Evolutionary conservation across 2,113 vertebrate species (phyloP).

Genomic region (Xiphophorus couchianus): DNA sequence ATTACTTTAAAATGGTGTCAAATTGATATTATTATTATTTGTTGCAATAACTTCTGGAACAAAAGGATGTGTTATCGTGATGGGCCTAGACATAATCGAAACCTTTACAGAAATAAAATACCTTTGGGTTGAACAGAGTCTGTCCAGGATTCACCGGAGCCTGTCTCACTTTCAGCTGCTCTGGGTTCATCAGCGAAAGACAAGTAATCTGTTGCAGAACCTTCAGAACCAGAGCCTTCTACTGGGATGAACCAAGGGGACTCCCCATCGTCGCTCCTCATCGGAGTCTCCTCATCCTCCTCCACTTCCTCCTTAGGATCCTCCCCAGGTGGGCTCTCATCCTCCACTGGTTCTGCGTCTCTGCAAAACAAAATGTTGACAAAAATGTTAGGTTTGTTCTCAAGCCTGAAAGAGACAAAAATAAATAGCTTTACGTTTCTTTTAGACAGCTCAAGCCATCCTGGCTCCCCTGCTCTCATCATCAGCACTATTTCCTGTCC

Average conservation of each 20-base stretch:
- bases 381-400: not conserved
- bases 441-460: constrained; percentile 5
- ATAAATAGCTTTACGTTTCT: constrained; percentile 2
- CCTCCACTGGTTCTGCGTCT: constrained; percentile 51
- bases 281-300: not conserved
- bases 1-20: no score
- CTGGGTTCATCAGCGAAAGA: not conserved
- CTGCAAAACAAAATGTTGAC: constrained; percentile 46
- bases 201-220: constrained; percentile 37
- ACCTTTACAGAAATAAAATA: constrained; percentile 1
- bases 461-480: not conserved
- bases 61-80: no score
- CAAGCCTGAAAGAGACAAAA: not conserved
- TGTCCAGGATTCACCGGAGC: constrained; percentile 48
- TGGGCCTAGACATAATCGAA: not conserved
- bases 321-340: constrained; percentile 19
- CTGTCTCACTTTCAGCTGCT: constrained; percentile 28
- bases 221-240: constrained; percentile 64
- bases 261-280: constrained; percentile 23
- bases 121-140: constrained; percentile 6
- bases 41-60: no score
- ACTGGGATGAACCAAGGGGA: not conserved
- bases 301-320: constrained; percentile 7
- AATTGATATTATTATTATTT: no score
- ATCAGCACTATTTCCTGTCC: not conserved